phyloP scores from a whole-genome alignment of 2,113 vertebrate genomes.

The Silurus glanis region DNA sequence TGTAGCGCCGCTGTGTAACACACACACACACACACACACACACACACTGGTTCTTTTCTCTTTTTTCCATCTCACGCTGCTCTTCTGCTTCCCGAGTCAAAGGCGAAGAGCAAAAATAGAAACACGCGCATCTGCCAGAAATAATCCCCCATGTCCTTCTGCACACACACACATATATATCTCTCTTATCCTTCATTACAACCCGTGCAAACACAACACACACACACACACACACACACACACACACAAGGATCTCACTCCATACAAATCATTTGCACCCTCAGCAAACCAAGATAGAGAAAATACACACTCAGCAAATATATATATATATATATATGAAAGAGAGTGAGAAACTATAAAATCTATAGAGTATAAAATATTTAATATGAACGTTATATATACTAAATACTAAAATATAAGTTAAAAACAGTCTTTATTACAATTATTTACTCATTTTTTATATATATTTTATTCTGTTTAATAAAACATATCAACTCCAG shows the following conservation, averaged over 20 bases:
- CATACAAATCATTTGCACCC: neutral
- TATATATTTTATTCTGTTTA: no score
- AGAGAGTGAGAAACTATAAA: no score
- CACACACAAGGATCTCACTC: neutral
- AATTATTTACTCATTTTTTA: no score
- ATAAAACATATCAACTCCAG: no score
- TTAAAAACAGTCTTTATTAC: no score
- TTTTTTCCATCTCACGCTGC: conserved; percentile 1
- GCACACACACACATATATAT: no score
- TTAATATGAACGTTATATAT: no score
- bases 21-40: no score
- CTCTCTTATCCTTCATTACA: neutral
- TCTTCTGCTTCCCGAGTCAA: conserved; percentile 60
- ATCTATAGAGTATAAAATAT: no score
- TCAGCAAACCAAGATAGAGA: neutral
- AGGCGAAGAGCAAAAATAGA: conserved; percentile 51
- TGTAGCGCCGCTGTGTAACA: neutral
- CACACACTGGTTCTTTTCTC: conserved; percentile 41
- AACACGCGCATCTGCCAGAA: conserved; percentile 28
- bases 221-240: conserved; percentile 9
- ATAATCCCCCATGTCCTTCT: conserved; percentile 15
- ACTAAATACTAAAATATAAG: no score
- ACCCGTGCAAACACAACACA: neutral
- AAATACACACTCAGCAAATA: neutral
- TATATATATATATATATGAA: no score